phyloP scores from a whole-genome alignment of 2,888 invertebrate species.

The Thumatha senex region DNA sequence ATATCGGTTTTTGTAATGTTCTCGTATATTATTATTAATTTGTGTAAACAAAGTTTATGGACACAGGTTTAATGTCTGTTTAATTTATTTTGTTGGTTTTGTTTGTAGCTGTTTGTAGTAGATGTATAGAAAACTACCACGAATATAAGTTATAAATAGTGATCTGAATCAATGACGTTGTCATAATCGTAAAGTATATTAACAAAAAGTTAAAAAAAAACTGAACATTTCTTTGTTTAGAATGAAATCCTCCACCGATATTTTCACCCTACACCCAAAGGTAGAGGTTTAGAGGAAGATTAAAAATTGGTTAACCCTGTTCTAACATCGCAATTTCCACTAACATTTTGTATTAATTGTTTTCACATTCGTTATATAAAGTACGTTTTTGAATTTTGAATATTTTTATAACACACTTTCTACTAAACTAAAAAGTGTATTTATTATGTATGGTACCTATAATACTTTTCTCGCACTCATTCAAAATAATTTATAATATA shows the following conservation, averaged over 20 bases:
- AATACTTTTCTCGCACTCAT: slow-evolving; percentile 22
- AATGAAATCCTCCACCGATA: too few relatives aligned
- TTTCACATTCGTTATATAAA: too few relatives aligned
- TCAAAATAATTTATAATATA: slow-evolving; percentile 3
- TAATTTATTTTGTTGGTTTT: slow-evolving; percentile 40
- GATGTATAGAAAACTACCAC: neutral
- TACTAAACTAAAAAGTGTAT: too few relatives aligned
- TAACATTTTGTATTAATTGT: too few relatives aligned
- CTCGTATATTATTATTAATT: slow-evolving; percentile 28
- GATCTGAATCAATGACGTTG: slow-evolving; percentile 2
- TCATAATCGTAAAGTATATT: neutral
- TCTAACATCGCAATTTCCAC: too few relatives aligned
- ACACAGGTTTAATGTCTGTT: slow-evolving; percentile 31
- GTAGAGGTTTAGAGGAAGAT: too few relatives aligned
- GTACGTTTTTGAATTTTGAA: too few relatives aligned
- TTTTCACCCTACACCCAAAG: too few relatives aligned
- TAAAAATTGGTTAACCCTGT: too few relatives aligned
- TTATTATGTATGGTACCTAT: too few relatives aligned
- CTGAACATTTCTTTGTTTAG: too few relatives aligned
- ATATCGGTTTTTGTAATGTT: slow-evolving; percentile 29
- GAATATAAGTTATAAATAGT: neutral
- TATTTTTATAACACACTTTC: too few relatives aligned
- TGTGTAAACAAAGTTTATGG: slow-evolving; percentile 41
- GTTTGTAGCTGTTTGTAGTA: slow-evolving; percentile 4
- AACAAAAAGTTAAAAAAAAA: neutral